These are phyloP conservation scores for Coecobrya sp. DNA, from an alignment of 2,888 invertebrate species.

Conservation along the genomic window DNA sequence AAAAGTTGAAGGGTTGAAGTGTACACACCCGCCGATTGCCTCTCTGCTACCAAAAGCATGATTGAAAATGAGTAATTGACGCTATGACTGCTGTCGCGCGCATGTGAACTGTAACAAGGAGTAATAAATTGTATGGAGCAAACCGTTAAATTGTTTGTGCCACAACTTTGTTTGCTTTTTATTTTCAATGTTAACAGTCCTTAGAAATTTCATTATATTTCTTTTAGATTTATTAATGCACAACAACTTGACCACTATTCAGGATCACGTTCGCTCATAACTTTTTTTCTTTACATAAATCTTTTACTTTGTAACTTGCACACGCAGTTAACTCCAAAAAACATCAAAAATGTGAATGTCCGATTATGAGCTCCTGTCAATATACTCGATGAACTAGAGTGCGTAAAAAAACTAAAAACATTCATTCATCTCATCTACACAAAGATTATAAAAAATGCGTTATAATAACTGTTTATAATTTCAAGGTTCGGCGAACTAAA, in stretches of 20 bases:
- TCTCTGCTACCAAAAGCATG: too few species aligned
- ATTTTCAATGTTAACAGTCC: background rate
- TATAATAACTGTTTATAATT: background rate
- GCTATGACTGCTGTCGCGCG: too few species aligned
- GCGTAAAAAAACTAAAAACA: background rate
- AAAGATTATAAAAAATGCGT: too few species aligned
- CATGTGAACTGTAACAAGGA: too few species aligned
- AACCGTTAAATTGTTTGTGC: background rate
- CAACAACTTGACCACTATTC: slow-evolving; percentile 37
- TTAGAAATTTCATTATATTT: background rate
- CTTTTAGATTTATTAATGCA: background rate
- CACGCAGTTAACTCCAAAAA: background rate
- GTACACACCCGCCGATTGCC: background rate
- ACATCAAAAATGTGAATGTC: background rate
- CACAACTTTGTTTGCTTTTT: slow-evolving; percentile 5
- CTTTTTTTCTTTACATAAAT: background rate
- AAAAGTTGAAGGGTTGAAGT: too few species aligned
- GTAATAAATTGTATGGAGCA: background rate
- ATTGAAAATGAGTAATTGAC: too few species aligned
- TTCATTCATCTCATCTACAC: background rate
- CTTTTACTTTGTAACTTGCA: background rate
- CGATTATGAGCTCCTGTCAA: background rate
- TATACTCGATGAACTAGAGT: background rate
- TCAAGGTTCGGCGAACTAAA: background rate
- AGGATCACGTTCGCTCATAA: background rate